phyloP scores from a whole-genome alignment of 1,140 invertebrate genomes.

The Lordiphosa mommai region DNA sequence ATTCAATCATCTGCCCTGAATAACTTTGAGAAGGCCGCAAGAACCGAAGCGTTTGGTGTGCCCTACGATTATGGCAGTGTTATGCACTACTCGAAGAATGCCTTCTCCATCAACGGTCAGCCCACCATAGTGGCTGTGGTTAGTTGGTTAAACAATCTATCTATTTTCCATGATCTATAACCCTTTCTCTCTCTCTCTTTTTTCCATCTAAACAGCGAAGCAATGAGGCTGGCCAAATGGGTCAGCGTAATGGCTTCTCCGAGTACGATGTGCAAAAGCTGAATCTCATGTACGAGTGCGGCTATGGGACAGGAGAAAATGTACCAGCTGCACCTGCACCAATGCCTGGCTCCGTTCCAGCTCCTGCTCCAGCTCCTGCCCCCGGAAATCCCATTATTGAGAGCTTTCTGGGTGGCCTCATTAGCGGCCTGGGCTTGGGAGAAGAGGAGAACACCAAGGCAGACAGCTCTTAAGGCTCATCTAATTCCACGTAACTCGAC shows the following conservation, averaged over 20 bases:
- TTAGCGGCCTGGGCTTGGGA: conserved; percentile 61
- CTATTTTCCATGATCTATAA: background rate
- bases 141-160: conserved; percentile 43
- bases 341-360: background rate
- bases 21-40: conserved; percentile 86
- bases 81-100: conserved; percentile 90
- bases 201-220: conserved; percentile 26
- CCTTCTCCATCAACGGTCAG: conserved; percentile 87
- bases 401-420: conserved; percentile 66
- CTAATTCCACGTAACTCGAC: conserved; percentile 20
- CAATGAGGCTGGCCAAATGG: conserved; percentile 79
- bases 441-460: conserved; percentile 19
- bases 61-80: conserved; percentile 90
- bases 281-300: conserved; percentile 88
- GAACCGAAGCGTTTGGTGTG: conserved; percentile 84
- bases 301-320: conserved; percentile 11
- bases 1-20: conserved; percentile 81
- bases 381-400: conserved; percentile 65
- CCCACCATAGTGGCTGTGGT: conserved; percentile 87
- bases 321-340: conserved; percentile 5
- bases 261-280: conserved; percentile 87
- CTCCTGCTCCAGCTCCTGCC: conserved; percentile 6
- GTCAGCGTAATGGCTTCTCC: conserved; percentile 87
- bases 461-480: conserved; percentile 18
- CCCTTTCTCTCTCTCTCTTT: background rate